Conservation (phyloP, 2,797 vertebrate species). For the Meda fulgida region DNA sequence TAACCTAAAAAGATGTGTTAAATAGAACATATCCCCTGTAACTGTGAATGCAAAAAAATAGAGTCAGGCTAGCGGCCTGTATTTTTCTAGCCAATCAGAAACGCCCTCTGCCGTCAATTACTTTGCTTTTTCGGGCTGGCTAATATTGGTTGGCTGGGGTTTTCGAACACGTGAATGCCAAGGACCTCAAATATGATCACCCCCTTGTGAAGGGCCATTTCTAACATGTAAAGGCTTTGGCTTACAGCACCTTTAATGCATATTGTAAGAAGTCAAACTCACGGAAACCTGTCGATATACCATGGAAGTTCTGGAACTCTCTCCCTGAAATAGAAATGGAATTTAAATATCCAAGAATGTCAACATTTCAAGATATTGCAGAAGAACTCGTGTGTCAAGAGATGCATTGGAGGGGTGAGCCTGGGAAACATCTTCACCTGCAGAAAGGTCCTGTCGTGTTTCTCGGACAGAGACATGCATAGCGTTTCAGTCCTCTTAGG, state of each 20-base stretch:
- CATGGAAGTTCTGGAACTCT: slow-evolving; percentile 76
- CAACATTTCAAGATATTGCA: neutral
- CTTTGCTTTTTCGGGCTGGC: neutral
- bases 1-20: neutral
- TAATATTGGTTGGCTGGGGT: neutral
- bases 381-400: neutral
- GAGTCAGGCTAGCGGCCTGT: neutral
- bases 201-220: neutral
- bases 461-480: slow-evolving; percentile 84
- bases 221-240: neutral
- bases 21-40: neutral
- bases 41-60: neutral
- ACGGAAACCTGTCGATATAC: slow-evolving; percentile 78
- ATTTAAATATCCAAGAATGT: slow-evolving; percentile 32
- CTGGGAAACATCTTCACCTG: slow-evolving; percentile 77
- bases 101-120: neutral
- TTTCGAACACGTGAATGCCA: neutral
- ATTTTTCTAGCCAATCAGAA: neutral
- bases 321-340: slow-evolving; percentile 70
- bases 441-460: slow-evolving; percentile 88
- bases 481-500: slow-evolving; percentile 76
- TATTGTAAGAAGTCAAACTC: slow-evolving; percentile 58
- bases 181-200: neutral
- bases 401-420: neutral
- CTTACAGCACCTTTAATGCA: neutral